phyloP scores from a whole-genome alignment of 2,797 vertebrate genomes.

The Schizopygopsis malacanthus region DNA sequence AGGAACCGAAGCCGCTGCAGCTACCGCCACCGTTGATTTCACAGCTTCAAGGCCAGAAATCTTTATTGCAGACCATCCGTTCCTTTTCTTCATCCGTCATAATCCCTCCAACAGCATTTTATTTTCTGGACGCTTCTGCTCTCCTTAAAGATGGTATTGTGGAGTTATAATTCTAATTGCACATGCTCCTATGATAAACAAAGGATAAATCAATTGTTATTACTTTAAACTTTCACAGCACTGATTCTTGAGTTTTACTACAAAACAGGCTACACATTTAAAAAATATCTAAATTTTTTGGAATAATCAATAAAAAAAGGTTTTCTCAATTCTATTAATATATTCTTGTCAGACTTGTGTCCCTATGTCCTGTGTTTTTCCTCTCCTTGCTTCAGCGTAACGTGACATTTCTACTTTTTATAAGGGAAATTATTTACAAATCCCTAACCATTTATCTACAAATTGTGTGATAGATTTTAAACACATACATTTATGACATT shows the following conservation, averaged over 20 bases:
- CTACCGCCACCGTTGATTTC: rapidly evolving
- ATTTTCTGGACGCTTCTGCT: constrained; percentile 79
- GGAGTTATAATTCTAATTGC: neutral
- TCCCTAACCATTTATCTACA: no score
- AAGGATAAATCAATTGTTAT: neutral
- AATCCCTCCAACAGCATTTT: constrained; percentile 78
- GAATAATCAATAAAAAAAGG: no score
- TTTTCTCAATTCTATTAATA: no score
- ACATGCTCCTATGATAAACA: neutral
- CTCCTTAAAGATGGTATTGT: neutral
- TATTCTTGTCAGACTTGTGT: no score
- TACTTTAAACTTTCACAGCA: neutral
- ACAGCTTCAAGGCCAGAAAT: rapidly evolving
- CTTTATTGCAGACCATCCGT: no score
- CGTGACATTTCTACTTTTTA: no score
- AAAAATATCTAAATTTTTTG: no score
- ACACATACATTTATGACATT: no score
- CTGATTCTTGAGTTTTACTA: neutral
- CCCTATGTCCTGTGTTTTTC: no score
- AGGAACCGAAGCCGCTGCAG: constrained; percentile 21
- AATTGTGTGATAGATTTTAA: no score
- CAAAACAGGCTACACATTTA: neutral
- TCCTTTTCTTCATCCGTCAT: constrained; percentile 61
- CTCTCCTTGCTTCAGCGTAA: no score
- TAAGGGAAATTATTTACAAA: no score